Percentiles rank a stretch among this genome's conserved stretches.
These are phyloP conservation scores for Liodrosophila aerea DNA, from an alignment of 2,888 invertebrate genomes.

Conservation along the genomic window DNA sequence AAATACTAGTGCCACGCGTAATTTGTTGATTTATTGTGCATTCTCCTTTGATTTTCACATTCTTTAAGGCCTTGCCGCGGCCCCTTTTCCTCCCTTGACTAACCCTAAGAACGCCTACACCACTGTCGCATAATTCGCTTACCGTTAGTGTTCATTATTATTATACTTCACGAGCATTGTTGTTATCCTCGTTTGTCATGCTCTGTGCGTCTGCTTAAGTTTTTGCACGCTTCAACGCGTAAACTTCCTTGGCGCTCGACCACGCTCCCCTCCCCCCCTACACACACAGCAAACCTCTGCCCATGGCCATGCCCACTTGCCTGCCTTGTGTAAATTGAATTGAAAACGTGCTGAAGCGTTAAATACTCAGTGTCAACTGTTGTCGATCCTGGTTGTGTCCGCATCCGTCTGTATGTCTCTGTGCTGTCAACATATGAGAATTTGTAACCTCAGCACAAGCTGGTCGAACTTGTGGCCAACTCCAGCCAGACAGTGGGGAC, in stretches of 20 bases:
- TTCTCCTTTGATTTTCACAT: conserved; percentile 39
- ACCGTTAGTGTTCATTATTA: conserved; percentile 68
- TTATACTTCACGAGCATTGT: conserved; percentile 35
- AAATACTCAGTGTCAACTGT: conserved; percentile 83
- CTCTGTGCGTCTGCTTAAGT: conserved; percentile 76
- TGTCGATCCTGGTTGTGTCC: conserved; percentile 69
- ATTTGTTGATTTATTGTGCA: conserved; percentile 74
- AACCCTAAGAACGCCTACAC: not conserved
- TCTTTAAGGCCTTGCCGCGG: conserved; percentile 17
- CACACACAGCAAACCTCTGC: not conserved
- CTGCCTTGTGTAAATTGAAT: conserved; percentile 77
- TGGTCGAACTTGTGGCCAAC: conserved; percentile 59
- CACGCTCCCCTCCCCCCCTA: conserved; percentile 15
- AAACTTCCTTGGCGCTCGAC: conserved; percentile 68
- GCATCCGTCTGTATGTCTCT: conserved; percentile 23
- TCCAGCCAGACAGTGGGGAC: conserved; percentile 13
- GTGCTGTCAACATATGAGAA: conserved; percentile 78
- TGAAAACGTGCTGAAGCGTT: conserved; percentile 83
- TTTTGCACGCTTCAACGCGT: conserved; percentile 76
- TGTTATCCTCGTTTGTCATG: conserved; percentile 70
- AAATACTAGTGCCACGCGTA: conserved; percentile 47
- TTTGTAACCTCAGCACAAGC: conserved; percentile 79
- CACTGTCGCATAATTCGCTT: conserved; percentile 58
- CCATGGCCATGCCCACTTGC: conserved; percentile 18
- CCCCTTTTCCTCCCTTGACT: not conserved